Base-by-base conservation (phyloP, 2,797 vertebrate species). In the Chiroxiphia lanceolata region DNA sequence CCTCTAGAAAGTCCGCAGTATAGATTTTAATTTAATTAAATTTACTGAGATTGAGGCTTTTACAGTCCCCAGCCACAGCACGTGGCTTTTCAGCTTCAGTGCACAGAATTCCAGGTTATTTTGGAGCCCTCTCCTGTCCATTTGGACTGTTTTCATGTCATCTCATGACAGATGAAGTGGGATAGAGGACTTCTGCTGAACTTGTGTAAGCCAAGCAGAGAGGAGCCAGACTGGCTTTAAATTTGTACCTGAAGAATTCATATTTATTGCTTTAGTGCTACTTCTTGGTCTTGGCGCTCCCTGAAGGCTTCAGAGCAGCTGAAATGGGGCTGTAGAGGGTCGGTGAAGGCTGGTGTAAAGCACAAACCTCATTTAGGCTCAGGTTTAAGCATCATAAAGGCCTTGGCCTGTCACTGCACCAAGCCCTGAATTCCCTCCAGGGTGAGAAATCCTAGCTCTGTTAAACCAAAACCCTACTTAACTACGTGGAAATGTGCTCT, bases 21-120 rank as follows among this genome's bases (percentile, higher is more conserved):
- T 51, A 59, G 54, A 38, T 88, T 92, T 92, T n/a, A 15, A 47
- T 83, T 85, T 56, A 71, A 93, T 87, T 60, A 51, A 44, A 45
- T 40, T 45, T 68, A 8, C n/a, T 23, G 38, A 80, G 48, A 5
- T 51, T 31, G 56, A 59, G 26, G 27, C n/a, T 60, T 13, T 60
- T 81, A 6, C 0, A 56, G 18, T 72, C n/a, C n/a, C 42, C 36
- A 90, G 50, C 4, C n/a, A 33, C 31, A 40, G n/a, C 23, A n/a
- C 10, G 0, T 14, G 34, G 48, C 8, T 77, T 83, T 87, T 53
- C 50, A 75, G 34, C 11, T 42, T 71, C 9, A 3, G 17, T 4
- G 17, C 47, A 11, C 13, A 17, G 34, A 83, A 53, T 14, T 47
- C 64, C 26, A 13, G 61, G 64, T 0, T 10, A 85, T 87, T 60